These are phyloP conservation scores for Bolinopsis microptera DNA, from an alignment of 37 sponge, comb jelly and placozoan species.

Conservation along the genomic window DNA sequence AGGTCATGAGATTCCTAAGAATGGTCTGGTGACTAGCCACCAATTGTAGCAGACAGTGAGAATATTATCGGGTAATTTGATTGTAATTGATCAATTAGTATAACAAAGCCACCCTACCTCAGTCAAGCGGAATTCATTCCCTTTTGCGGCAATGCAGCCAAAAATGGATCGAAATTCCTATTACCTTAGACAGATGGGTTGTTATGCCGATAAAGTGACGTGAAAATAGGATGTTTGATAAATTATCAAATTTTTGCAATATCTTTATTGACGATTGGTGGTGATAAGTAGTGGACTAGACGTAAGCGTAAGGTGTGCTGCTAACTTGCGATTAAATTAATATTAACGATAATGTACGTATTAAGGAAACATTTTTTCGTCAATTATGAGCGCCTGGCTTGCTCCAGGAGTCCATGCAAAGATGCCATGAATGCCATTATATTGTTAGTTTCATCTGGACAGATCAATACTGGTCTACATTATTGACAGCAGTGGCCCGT, in stretches of 20 bases:
- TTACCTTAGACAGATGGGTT: background rate
- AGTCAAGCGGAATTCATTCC: background rate
- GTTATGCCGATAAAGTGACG: background rate
- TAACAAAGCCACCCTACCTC: background rate
- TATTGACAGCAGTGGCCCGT: no score
- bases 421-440: no score
- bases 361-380: background rate
- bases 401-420: no score
- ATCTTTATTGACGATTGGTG: background rate
- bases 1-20: no score
- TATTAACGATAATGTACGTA: background rate
- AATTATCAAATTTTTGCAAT: background rate
- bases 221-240: background rate
- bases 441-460: no score
- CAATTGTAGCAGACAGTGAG: background rate
- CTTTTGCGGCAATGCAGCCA: background rate
- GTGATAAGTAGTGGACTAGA: background rate
- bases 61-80: background rate
- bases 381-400: background rate
- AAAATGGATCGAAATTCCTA: background rate
- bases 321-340: background rate
- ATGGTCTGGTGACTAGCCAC: no score
- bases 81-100: background rate
- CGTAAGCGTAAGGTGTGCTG: background rate
- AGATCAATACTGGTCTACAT: no score